Evolutionary conservation across 2,113 vertebrate species (phyloP).

Genomic region (Crotalus tigris): DNA sequence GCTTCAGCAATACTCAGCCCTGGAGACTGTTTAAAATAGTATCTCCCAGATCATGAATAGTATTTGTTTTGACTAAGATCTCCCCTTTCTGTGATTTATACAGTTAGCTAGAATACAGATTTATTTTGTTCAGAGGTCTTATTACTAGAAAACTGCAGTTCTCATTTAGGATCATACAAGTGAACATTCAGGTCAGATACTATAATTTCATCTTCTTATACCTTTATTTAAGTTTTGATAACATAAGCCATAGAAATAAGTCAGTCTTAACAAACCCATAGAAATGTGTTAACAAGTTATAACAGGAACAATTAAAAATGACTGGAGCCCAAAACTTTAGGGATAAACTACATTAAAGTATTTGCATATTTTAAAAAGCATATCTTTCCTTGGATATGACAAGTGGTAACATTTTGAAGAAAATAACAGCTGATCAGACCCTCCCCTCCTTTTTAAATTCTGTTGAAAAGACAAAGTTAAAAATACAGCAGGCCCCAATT

Average conservation of each 20-base stretch:
- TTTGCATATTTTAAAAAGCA: conserved; percentile 58
- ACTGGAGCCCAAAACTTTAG: conserved; percentile 27
- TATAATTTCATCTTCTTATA: neutral
- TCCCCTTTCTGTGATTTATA: too few species aligned
- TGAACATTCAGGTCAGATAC: neutral
- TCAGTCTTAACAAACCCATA: neutral
- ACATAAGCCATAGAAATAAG: neutral
- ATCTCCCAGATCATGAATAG: neutral
- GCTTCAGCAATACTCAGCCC: neutral
- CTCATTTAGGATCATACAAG: neutral
- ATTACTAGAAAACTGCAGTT: neutral
- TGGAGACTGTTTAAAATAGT: neutral
- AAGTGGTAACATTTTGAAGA: conserved; percentile 65
- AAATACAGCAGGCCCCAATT: conserved; percentile 46
- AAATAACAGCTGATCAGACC: conserved; percentile 50
- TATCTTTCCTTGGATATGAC: conserved; percentile 25
- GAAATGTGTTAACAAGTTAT: neutral
- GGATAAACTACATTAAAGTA: conserved; percentile 46
- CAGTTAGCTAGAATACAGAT: neutral
- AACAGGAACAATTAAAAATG: neutral
- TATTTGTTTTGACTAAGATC: neutral
- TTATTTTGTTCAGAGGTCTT: neutral
- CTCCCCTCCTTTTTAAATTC: conserved; percentile 34
- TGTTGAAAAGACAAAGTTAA: conserved; percentile 56
- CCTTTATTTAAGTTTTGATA: neutral